Percentiles rank a stretch among this genome's conserved stretches.
phyloP scores from a whole-genome alignment of 92 coral and sea anemone genomes.

The Porites cylindrica region DNA sequence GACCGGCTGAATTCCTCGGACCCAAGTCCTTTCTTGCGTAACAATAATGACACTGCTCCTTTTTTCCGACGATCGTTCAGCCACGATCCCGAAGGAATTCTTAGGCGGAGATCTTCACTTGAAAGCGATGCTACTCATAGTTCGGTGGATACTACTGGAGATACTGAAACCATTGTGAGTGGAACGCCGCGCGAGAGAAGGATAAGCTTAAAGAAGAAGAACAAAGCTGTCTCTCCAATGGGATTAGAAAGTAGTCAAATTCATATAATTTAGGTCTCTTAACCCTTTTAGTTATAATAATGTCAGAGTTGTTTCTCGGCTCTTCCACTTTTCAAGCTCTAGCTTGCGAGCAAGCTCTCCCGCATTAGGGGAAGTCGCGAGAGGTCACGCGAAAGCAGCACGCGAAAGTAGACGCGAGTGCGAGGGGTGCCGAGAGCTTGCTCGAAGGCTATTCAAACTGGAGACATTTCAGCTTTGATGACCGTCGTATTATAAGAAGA shows the following conservation, averaged over 20 bases:
- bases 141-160: slow-evolving; percentile 16
- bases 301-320: too few species aligned
- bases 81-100: slow-evolving; percentile 83
- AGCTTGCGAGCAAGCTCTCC: too few species aligned
- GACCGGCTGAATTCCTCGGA: slow-evolving; percentile 62
- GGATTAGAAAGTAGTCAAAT: slow-evolving; percentile 60
- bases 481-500: too few species aligned
- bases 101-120: slow-evolving; percentile 72
- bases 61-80: slow-evolving; percentile 85
- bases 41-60: slow-evolving; percentile 11
- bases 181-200: slow-evolving; percentile 22
- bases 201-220: slow-evolving; percentile 28
- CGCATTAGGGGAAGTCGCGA: too few species aligned
- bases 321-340: too few species aligned
- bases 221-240: slow-evolving; percentile 31
- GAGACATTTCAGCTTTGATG: too few species aligned
- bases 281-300: too few species aligned
- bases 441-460: too few species aligned
- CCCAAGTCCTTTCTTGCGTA: slow-evolving; percentile 72
- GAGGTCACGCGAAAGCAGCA: too few species aligned
- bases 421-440: too few species aligned
- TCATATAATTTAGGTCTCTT: background rate
- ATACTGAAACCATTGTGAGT: slow-evolving; percentile 20
- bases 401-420: too few species aligned
- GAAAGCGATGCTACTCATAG: slow-evolving; percentile 42